Evolutionary conservation across 2,797 vertebrate genomes (phyloP).

Genomic region (Alauda arvensis): DNA sequence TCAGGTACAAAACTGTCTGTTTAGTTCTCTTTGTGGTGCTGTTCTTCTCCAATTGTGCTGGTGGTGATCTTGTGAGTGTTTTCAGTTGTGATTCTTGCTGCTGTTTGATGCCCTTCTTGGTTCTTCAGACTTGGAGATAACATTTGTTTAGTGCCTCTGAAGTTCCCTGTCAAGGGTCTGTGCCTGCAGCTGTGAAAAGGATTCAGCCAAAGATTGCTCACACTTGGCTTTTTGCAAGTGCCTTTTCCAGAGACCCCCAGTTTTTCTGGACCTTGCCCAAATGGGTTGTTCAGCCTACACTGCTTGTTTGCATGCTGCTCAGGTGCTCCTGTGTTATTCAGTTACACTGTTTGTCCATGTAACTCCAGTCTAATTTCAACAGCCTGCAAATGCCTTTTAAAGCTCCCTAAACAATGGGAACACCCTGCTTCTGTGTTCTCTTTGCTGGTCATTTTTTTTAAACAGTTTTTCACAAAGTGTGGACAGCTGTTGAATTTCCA

Average conservation of each 20-base stretch:
- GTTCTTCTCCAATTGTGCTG: background rate
- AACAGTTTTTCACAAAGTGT: background rate
- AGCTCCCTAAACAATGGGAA: background rate
- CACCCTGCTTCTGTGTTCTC: background rate
- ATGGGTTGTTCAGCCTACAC: background rate
- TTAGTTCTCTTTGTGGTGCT: background rate
- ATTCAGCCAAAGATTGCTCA: background rate
- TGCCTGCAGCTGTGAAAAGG: background rate
- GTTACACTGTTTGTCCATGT: background rate
- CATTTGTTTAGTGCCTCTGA: slow-evolving; percentile 12
- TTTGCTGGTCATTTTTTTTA: background rate
- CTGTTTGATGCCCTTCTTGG: background rate
- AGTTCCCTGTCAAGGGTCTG: background rate
- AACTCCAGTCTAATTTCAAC: background rate
- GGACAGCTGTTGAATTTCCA: background rate
- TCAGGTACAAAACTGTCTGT: background rate
- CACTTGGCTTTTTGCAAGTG: background rate
- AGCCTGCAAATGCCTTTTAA: background rate
- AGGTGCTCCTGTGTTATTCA: background rate
- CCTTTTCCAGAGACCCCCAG: background rate
- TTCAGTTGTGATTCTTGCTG: background rate
- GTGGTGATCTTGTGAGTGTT: background rate
- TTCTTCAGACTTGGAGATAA: background rate
- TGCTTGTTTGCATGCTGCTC: background rate
- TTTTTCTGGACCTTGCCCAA: background rate